phyloP scores from a whole-genome alignment of 1,140 invertebrate species.

The Rhynchophorus ferrugineus region DNA sequence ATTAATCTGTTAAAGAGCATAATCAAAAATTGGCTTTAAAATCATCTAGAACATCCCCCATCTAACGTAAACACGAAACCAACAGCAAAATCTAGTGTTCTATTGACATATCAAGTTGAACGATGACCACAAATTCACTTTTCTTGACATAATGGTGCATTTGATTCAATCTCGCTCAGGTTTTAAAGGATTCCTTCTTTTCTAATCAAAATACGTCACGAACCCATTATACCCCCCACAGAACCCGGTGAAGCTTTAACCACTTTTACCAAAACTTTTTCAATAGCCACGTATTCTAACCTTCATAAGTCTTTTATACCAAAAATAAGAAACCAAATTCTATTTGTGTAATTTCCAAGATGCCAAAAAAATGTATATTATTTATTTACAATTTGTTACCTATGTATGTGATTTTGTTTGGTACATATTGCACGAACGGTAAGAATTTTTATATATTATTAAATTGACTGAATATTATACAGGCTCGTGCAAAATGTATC shows the following conservation, averaged over 20 bases:
- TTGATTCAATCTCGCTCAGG: too few species aligned
- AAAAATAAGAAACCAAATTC: slow-evolving; percentile 49
- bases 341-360: slow-evolving; percentile 57
- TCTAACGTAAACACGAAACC: not conserved
- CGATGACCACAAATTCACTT: too few species aligned
- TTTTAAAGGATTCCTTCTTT: too few species aligned
- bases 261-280: slow-evolving; percentile 11
- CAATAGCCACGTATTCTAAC: slow-evolving; percentile 13
- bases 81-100: too few species aligned
- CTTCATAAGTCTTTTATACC: slow-evolving; percentile 40
- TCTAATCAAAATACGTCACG: too few species aligned
- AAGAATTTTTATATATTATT: slow-evolving; percentile 27
- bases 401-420: slow-evolving; percentile 42
- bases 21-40: too few species aligned
- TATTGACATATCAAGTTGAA: too few species aligned
- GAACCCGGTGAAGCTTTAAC: too few species aligned
- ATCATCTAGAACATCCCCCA: too few species aligned
- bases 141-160: too few species aligned
- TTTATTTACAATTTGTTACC: slow-evolving; percentile 49
- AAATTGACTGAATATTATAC: slow-evolving; percentile 28
- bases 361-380: slow-evolving; percentile 53
- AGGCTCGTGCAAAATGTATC: slow-evolving; percentile 24
- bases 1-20: too few species aligned
- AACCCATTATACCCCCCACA: too few species aligned
- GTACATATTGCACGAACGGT: slow-evolving; percentile 24